Percentiles rank a stretch among this genome's conserved stretches.
Conservation (phyloP, 2,888 invertebrate genomes). For the Criorhina ranunculi region DNA sequence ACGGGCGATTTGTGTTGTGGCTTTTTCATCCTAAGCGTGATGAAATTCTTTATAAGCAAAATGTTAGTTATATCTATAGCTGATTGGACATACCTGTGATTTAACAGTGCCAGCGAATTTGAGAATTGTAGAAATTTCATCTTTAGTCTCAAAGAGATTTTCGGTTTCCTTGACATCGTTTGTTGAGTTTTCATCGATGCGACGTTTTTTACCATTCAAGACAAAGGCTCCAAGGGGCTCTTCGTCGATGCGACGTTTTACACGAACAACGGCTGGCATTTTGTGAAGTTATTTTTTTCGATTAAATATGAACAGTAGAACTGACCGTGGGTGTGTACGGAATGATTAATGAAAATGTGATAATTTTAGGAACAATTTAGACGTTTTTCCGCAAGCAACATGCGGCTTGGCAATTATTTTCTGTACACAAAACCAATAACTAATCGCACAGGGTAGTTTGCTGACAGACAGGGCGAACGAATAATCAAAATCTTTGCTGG, state of each 20-base stretch:
- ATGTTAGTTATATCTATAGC: neutral
- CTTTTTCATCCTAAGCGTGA: conserved; percentile 84
- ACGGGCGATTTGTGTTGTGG: conserved; percentile 84
- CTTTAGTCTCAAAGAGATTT: conserved; percentile 78
- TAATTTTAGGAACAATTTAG: conserved; percentile 17
- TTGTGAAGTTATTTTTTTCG: conserved; percentile 22
- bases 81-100: conserved; percentile 86
- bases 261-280: conserved; percentile 87
- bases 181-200: conserved; percentile 84
- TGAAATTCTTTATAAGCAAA: neutral
- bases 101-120: conserved; percentile 91
- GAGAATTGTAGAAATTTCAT: conserved; percentile 87
- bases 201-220: conserved; percentile 89
- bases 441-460: conserved; percentile 16
- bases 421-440: conserved; percentile 57
- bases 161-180: conserved; percentile 32
- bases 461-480: conserved; percentile 14
- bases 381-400: conserved; percentile 15
- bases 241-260: conserved; percentile 90
- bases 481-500: conserved; percentile 8
- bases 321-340: neutral
- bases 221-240: conserved; percentile 90
- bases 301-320: neutral
- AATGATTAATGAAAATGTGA: neutral
- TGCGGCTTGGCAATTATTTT: conserved; percentile 43